Evolutionary conservation across 1,140 invertebrate species (phyloP).

Genomic region (Drosophila parabipectinata): DNA sequence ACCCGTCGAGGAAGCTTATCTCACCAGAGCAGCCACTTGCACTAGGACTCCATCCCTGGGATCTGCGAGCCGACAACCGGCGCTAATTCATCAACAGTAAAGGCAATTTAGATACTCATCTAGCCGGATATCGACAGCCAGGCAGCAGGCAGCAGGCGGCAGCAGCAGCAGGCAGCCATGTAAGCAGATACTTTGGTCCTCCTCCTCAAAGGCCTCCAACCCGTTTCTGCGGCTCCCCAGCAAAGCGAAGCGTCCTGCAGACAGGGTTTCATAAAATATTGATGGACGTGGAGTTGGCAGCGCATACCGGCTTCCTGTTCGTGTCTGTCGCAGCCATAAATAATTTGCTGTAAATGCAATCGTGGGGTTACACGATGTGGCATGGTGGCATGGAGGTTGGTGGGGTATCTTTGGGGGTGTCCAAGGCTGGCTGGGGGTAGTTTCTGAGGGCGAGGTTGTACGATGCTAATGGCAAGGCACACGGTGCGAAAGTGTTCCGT

Average conservation of each 20-base stretch:
- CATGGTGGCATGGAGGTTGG: slow-evolving; percentile 25
- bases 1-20: slow-evolving; percentile 63
- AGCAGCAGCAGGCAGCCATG: slow-evolving; percentile 31
- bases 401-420: neutral
- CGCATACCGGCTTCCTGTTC: slow-evolving; percentile 76
- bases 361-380: slow-evolving; percentile 64
- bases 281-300: slow-evolving; percentile 81
- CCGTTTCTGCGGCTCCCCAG: slow-evolving; percentile 38
- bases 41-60: slow-evolving; percentile 11
- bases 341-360: slow-evolving; percentile 83
- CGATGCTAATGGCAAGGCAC: slow-evolving; percentile 76
- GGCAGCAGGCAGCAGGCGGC: slow-evolving; percentile 55
- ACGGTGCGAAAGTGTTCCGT: slow-evolving; percentile 80
- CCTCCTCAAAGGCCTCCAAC: slow-evolving; percentile 15
- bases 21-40: slow-evolving; percentile 43
- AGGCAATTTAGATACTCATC: slow-evolving; percentile 83
- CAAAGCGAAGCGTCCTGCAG: slow-evolving; percentile 58
- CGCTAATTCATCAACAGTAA: slow-evolving; percentile 81
- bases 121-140: slow-evolving; percentile 80
- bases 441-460: slow-evolving; percentile 4
- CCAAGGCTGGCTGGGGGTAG: neutral
- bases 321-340: slow-evolving; percentile 82
- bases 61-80: slow-evolving; percentile 41
- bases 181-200: slow-evolving; percentile 55
- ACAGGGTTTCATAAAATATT: slow-evolving; percentile 83